Evolutionary conservation across 1,140 invertebrate genomes (phyloP), one percentile per base, ranked within the genome.

Genomic region (Ceratitis capitata): DNA sequence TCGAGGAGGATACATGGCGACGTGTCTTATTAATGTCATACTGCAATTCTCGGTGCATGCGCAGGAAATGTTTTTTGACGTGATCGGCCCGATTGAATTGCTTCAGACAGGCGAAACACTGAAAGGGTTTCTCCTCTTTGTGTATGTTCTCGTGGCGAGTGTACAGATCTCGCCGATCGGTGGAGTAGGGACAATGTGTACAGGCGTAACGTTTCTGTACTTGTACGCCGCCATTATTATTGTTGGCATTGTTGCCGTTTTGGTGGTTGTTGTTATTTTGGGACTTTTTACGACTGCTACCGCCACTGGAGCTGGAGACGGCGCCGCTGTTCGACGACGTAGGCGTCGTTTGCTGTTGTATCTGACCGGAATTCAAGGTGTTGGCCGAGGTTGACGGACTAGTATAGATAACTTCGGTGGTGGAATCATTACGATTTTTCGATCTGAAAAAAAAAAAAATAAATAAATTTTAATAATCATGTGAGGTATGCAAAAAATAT

Each of bases 91-190:
- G 93, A 92, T 98, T 98, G 92, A 98, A 98, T 89, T 97, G 96
- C 90, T 98, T 97, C 88, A 96, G 94, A 90, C 97, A 98, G 10
- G 97, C 95, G 89, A 98, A 98, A 91, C 97, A 98, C 88, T 97
- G 96, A 88, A 98, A 98, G 1, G 97, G 97, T 89, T 98, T 98
- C 88, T 98, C 97, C 89, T 97, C 96, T 85, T 96, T 94, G 89
- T 99, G 98, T 86, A 99, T 99, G 89, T 98, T 98, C 93, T 99
- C 97, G 92, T 99, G 98, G 6, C 98, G 94, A 2, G 97, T 98
- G 91, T 97, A 99, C 74, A 99, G 94, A 92, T 99, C 98, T 84
- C 98, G 94, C 9, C 98, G 94, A 90, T 99, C 97, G 0, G 97
- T 98, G 0, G 96, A 96, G 91, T 98, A 98, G 1, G 97, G 96